Evolutionary conservation across 1,140 invertebrate genomes (phyloP).

Genomic region (Pseudomyrmex dendroicus): DNA sequence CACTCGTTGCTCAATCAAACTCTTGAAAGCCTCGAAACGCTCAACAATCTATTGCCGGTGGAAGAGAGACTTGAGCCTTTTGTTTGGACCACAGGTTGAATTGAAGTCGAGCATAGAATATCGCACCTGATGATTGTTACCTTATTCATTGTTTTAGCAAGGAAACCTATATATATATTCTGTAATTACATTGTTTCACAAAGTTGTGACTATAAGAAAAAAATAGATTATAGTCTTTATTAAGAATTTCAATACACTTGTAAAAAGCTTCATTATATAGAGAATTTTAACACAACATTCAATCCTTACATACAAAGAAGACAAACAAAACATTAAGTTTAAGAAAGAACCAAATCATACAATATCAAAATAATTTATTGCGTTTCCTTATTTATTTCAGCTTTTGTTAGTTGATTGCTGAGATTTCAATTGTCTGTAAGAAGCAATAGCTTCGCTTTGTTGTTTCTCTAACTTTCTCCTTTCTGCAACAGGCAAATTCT

Average conservation of each 20-base stretch:
- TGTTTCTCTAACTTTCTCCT: constrained; percentile 86
- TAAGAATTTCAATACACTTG: background rate
- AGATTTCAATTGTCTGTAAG: constrained; percentile 87
- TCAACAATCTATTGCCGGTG: constrained; percentile 93
- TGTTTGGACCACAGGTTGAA: constrained; percentile 93
- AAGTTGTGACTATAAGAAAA: background rate
- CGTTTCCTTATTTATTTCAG: constrained; percentile 4
- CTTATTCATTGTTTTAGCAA: background rate
- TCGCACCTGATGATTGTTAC: background rate
- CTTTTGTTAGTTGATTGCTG: constrained; percentile 14
- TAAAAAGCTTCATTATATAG: background rate
- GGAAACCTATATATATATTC: background rate
- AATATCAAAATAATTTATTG: constrained; percentile 29
- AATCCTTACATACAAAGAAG: background rate
- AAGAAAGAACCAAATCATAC: background rate
- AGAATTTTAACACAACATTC: constrained; percentile 1
- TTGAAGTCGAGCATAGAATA: background rate
- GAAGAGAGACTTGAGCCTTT: constrained; percentile 95
- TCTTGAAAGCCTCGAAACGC: constrained; percentile 92
- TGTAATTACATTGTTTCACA: background rate
- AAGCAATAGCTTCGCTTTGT: constrained; percentile 86
- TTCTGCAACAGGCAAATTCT: constrained; percentile 85
- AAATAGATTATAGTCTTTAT: background rate
- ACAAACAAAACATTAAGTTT: constrained; percentile 14
- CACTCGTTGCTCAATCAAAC: constrained; percentile 94